Evolutionary conservation across 64 coral and sea anemone species (phyloP), one percentile per base, ranked within the genome.

Genomic region (Stichodactyla mertensii): DNA sequence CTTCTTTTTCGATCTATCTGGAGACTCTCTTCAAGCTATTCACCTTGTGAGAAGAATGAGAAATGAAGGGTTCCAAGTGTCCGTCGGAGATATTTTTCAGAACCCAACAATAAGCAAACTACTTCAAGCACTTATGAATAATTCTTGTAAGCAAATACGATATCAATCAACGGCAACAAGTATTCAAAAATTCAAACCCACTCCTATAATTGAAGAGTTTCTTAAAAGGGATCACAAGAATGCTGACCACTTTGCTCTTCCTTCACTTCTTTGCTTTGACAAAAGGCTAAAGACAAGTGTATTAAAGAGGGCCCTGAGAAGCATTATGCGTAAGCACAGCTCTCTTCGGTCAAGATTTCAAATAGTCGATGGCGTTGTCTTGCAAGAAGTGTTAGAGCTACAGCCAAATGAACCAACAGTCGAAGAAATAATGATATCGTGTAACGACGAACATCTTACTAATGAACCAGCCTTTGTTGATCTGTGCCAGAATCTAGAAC

Each of bases 191-290:
- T 70, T 70, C 19, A 70, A n/a, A 20, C 66, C 66, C 66, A 70
- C 66, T 70, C 66, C 66, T 70, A 70, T 70, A 70, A 70, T 70
- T 24, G 66, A 70, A 70, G 66, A 70, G 9, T 70, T 70, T 70
- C 66, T 70, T n/a, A 70, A 70, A 70, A 70, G 66, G 23, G 66
- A 70, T 24, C 66, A 70, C 66, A 26, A 70, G 22, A 70, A 70
- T 70, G 5, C 66, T 24, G 66, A 70, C 66, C n/a, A 70, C 66
- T 70, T 70, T 70, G 66, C 66, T 70, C 66, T 70, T 70, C 23
- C 66, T 70, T 70, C 66, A 70, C 66, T 70, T 70, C 66, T 70
- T 23, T 7, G 66, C 8, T 70, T 70, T 70, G 22, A 70, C 6
- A 24, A 20, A 70, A 70, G 23, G 22, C 66, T 70, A 18, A 24